Evolutionary conservation across 2,113 vertebrate species (phyloP).

Genomic region (Callocephalon fimbriatum): DNA sequence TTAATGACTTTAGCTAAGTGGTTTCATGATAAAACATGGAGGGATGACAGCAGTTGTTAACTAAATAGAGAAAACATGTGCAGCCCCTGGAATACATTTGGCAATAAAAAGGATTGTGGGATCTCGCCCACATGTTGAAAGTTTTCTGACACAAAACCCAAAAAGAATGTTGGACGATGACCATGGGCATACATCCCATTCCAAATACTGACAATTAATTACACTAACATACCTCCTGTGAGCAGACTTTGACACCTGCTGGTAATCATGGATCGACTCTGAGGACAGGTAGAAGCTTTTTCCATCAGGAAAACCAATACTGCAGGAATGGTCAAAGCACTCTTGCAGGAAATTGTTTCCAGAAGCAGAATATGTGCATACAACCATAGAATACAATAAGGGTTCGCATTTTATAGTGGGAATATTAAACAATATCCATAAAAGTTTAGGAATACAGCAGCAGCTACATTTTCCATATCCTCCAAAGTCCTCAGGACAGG

Average conservation of each 20-base stretch:
- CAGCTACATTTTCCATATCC: background rate
- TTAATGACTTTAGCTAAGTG: background rate
- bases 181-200: background rate
- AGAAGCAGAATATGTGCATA: background rate
- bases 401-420: background rate
- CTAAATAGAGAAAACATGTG: background rate
- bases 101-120: background rate
- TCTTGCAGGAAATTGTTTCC: fast-evolving
- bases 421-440: background rate
- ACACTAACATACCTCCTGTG: fast-evolving
- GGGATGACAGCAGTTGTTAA: background rate
- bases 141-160: background rate
- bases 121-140: background rate
- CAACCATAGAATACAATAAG: background rate
- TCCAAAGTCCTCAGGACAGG: background rate
- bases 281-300: background rate
- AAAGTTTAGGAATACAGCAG: background rate
- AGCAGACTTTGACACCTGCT: background rate
- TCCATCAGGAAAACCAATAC: background rate
- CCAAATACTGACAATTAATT: background rate
- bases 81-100: background rate
- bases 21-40: background rate
- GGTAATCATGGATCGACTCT: background rate
- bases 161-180: background rate
- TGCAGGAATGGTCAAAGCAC: background rate